Evolutionary conservation across 2,797 vertebrate genomes (phyloP).

Genomic region (Anguilla pacifica): DNA sequence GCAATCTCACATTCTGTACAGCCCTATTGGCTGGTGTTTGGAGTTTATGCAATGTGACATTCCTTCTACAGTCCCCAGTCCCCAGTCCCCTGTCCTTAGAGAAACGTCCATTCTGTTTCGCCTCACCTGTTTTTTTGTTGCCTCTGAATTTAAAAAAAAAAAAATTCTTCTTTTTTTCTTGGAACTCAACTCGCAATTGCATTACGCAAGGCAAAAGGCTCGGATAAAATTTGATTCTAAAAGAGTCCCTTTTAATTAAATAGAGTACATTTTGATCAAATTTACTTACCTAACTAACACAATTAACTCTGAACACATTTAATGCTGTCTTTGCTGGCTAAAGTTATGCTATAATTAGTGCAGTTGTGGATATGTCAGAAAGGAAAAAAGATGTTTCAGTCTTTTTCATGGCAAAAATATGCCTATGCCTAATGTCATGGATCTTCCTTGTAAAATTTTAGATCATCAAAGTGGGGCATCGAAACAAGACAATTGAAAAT

Average conservation of each 20-base stretch:
- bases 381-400: no score
- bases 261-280: not conserved
- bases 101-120: slow-evolving; percentile 44
- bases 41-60: slow-evolving; percentile 18
- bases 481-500: not conserved
- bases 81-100: slow-evolving; percentile 36
- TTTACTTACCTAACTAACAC: not conserved
- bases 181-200: slow-evolving; percentile 40
- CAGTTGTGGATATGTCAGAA: not conserved
- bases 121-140: slow-evolving; percentile 30
- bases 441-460: not conserved
- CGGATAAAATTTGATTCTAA: not conserved
- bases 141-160: slow-evolving; percentile 19
- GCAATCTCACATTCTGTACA: not conserved
- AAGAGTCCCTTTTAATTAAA: not conserved
- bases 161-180: slow-evolving; percentile 29
- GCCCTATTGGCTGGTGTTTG: slow-evolving; percentile 4
- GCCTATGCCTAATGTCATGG: not conserved
- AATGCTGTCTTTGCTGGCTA: no score
- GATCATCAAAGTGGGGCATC: not conserved
- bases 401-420: no score
- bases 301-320: not conserved
- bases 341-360: not conserved
- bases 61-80: slow-evolving; percentile 18
- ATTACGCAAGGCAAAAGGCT: not conserved